These are phyloP conservation scores for Temnothorax curvispinosus DNA, from an alignment of 1,140 invertebrate species.

Conservation along the genomic window DNA sequence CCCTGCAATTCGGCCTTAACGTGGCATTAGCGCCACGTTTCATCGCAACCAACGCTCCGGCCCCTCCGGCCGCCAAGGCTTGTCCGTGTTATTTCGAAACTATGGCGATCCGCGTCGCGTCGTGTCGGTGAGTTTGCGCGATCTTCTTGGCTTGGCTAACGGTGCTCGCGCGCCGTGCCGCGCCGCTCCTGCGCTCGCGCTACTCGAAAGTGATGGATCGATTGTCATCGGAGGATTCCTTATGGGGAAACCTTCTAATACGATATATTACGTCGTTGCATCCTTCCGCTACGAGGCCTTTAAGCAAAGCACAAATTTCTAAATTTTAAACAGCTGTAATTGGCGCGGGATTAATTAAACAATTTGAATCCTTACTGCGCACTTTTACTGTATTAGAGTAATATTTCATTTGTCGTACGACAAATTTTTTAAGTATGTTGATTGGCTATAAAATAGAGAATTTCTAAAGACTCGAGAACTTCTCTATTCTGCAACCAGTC, in stretches of 20 bases:
- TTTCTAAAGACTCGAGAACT: too few species aligned
- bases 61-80: background rate
- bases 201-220: slow-evolving; percentile 43
- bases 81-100: slow-evolving; percentile 30
- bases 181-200: background rate
- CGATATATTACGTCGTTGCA: background rate
- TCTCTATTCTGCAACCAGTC: too few species aligned
- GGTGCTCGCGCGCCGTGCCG: too few species aligned
- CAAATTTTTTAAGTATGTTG: too few species aligned
- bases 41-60: background rate
- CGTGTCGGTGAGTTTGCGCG: background rate
- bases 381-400: too few species aligned
- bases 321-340: too few species aligned
- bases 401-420: too few species aligned
- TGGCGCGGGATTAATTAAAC: background rate
- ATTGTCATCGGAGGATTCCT: slow-evolving; percentile 37
- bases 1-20: slow-evolving; percentile 63
- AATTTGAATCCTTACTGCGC: background rate
- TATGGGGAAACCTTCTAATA: background rate
- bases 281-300: background rate
- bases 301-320: background rate
- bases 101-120: slow-evolving; percentile 9
- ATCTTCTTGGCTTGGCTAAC: background rate
- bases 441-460: too few species aligned
- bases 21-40: slow-evolving; percentile 45